Evolutionary conservation across 1,140 invertebrate species (phyloP).

Genomic region (Heliconius melpomene): DNA sequence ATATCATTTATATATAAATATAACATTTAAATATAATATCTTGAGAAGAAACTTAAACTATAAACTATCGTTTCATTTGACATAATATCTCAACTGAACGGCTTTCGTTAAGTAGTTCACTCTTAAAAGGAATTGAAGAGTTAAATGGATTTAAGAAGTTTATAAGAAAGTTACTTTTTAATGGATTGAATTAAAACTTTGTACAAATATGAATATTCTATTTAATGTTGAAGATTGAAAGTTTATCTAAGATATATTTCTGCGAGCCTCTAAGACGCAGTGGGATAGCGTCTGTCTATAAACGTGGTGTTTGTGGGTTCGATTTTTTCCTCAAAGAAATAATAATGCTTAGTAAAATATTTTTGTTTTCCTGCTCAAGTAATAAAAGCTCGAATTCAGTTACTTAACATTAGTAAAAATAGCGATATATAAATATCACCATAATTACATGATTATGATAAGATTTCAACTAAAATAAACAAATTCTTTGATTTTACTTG

Average conservation of each 20-base stretch:
- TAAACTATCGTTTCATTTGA: neutral
- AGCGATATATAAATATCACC: neutral
- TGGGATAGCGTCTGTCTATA: neutral
- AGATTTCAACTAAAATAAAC: too few species aligned
- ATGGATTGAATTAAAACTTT: neutral
- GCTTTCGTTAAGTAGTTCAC: neutral
- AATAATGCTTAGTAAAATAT: too few species aligned
- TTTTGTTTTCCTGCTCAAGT: too few species aligned
- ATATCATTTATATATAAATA: neutral
- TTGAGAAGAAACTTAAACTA: neutral
- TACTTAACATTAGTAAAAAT: too few species aligned
- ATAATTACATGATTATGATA: too few species aligned
- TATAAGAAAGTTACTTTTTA: neutral
- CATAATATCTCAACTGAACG: neutral
- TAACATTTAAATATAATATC: too few species aligned
- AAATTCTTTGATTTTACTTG: too few species aligned
- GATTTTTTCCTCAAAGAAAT: too few species aligned
- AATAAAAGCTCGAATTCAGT: too few species aligned
- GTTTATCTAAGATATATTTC: neutral
- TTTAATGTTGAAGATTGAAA: neutral
- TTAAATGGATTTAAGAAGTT: constrained; percentile 6
- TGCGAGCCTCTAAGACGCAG: neutral
- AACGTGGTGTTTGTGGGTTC: too few species aligned
- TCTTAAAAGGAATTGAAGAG: neutral
- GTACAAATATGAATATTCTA: constrained; percentile 1